Conservation (phyloP, 1,140 invertebrate species). For the Neotoxoptera formosana region DNA sequence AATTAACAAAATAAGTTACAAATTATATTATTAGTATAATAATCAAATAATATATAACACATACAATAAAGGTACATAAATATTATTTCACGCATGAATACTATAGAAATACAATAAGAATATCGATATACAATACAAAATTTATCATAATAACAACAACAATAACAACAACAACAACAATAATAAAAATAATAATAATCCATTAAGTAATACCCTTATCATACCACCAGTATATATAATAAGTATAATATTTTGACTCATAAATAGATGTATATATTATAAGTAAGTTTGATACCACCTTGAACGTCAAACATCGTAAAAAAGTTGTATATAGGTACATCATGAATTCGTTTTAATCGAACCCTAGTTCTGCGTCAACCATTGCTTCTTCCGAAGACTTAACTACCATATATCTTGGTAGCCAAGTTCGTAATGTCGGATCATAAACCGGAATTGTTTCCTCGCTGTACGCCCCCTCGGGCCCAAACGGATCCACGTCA, state of each 20-base stretch:
- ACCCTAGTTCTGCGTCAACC: constrained; percentile 68
- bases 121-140: background rate
- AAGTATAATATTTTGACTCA: background rate
- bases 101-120: background rate
- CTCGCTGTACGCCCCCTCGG: constrained; percentile 66
- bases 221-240: constrained; percentile 29
- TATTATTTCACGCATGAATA: background rate
- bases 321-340: background rate
- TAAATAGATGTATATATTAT: background rate
- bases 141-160: background rate
- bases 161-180: background rate
- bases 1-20: constrained; percentile 40
- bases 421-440: constrained; percentile 69
- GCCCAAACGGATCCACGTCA: constrained; percentile 60
- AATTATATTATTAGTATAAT: background rate
- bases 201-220: constrained; percentile 31
- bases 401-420: constrained; percentile 74
- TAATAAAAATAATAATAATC: background rate
- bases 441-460: constrained; percentile 73
- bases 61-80: background rate
- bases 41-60: background rate
- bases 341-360: constrained; percentile 60
- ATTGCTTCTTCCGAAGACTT: constrained; percentile 72
- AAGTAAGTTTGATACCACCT: background rate
- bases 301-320: background rate